Conservation (phyloP, 2,113 vertebrate genomes). For the Lamprologus sp. region DNA sequence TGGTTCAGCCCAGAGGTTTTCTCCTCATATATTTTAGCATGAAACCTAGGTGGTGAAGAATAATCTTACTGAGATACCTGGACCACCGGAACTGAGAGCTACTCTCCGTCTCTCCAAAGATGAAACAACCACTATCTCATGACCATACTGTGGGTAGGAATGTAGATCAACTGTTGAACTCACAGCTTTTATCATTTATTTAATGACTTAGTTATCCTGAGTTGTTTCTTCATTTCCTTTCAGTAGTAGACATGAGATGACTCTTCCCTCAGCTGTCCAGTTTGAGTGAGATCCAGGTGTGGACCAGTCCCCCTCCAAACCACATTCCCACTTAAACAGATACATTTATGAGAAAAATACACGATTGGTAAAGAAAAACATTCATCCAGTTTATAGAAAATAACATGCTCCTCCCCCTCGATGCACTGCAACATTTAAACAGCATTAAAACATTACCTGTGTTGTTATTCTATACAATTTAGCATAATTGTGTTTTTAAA, state of each 20-base stretch:
- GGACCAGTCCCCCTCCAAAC: neutral
- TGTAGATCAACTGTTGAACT: neutral
- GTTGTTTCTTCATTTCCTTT: neutral
- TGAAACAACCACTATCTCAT: neutral
- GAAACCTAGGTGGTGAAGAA: rapidly evolving
- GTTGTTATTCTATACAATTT: neutral
- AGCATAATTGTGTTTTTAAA: neutral
- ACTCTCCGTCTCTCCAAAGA: neutral
- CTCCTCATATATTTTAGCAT: neutral
- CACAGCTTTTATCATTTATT: neutral
- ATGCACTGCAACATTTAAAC: neutral
- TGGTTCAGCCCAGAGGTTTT: neutral
- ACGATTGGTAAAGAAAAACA: neutral
- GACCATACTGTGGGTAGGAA: neutral
- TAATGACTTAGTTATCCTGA: neutral
- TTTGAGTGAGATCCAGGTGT: neutral
- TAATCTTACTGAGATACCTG: neutral
- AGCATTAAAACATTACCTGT: neutral
- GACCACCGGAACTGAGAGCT: neutral
- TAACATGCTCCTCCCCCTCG: neutral
- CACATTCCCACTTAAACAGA: neutral
- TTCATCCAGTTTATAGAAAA: neutral
- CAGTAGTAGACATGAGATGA: neutral
- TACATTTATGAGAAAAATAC: neutral
- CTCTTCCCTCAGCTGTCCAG: neutral